Percentiles rank a stretch among this genome's conserved stretches.
Evolutionary conservation across 2,888 invertebrate genomes (phyloP).

Genomic region (Drosophila trichaetosa): DNA sequence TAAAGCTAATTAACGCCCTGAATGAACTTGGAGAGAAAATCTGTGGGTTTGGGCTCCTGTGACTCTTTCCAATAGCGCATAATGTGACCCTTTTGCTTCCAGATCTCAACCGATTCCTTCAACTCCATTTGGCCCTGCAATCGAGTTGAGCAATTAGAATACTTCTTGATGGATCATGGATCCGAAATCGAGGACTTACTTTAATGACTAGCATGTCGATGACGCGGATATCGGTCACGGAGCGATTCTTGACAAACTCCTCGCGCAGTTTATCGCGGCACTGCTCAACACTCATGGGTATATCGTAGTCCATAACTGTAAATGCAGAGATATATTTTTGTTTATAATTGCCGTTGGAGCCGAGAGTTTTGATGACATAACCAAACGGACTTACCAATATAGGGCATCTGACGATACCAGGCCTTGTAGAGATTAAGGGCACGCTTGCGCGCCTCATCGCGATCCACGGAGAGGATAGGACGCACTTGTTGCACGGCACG

Average conservation of each 20-base stretch:
- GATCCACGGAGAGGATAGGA: conserved; percentile 93
- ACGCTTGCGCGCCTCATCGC: conserved; percentile 91
- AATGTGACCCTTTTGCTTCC: conserved; percentile 95
- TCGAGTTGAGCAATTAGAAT: background rate
- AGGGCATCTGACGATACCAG: conserved; percentile 97
- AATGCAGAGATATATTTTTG: conserved; percentile 24
- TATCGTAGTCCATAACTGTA: conserved; percentile 92
- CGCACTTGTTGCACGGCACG: conserved; percentile 89
- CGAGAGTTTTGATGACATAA: conserved; percentile 71
- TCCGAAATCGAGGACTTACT: conserved; percentile 86
- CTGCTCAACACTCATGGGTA: conserved; percentile 90
- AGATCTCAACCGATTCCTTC: conserved; percentile 92
- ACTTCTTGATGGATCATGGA: background rate
- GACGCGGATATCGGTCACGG: conserved; percentile 93
- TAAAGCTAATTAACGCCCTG: conserved; percentile 80
- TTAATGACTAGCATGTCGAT: conserved; percentile 97
- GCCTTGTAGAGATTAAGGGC: conserved; percentile 95
- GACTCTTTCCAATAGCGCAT: conserved; percentile 96
- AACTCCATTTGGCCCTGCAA: conserved; percentile 97
- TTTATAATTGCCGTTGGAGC: conserved; percentile 38
- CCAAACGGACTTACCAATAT: conserved; percentile 89
- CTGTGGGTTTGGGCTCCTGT: conserved; percentile 92
- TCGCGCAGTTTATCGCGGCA: conserved; percentile 91
- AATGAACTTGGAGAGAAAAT: conserved; percentile 95
- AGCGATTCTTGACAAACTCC: conserved; percentile 90